Evolutionary conservation across 2,797 vertebrate genomes (phyloP).

Genomic region (Oophaga sylvatica): DNA sequence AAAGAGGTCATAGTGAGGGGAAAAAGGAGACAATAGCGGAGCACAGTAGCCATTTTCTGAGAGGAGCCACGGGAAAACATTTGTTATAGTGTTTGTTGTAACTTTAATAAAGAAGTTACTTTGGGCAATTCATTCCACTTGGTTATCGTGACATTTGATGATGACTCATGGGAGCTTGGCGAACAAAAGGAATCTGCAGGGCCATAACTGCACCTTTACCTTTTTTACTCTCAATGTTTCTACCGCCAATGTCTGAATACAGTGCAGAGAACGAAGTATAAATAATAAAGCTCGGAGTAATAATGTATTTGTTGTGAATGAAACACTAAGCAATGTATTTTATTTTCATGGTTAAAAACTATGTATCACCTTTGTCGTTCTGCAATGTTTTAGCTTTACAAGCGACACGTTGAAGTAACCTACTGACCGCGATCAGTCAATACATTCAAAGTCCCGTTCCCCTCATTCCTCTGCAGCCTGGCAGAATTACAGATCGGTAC

Average conservation of each 20-base stretch:
- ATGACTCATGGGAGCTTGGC: too few species aligned
- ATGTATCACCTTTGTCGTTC: not conserved
- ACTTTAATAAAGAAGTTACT: too few species aligned
- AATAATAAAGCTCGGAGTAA: not conserved
- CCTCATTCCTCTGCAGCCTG: not conserved
- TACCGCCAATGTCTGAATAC: not conserved
- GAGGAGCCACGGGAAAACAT: too few species aligned
- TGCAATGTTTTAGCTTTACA: not conserved
- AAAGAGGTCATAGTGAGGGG: too few species aligned
- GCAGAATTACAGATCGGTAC: conserved; percentile 16
- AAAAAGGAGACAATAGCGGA: too few species aligned
- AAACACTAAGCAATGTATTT: not conserved
- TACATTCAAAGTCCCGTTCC: not conserved
- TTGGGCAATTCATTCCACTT: too few species aligned
- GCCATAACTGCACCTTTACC: too few species aligned
- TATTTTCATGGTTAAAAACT: not conserved
- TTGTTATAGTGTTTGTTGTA: too few species aligned
- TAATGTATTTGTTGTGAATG: not conserved
- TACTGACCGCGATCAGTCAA: not conserved
- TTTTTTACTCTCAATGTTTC: not conserved
- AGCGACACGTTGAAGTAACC: not conserved
- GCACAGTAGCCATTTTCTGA: too few species aligned
- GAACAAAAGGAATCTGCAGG: too few species aligned
- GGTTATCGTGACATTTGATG: too few species aligned
- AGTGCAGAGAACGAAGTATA: not conserved